Percentiles rank a stretch among this genome's conserved stretches.
Evolutionary conservation across 2,888 invertebrate genomes (phyloP).

Genomic region (Drosophila anomalata): DNA sequence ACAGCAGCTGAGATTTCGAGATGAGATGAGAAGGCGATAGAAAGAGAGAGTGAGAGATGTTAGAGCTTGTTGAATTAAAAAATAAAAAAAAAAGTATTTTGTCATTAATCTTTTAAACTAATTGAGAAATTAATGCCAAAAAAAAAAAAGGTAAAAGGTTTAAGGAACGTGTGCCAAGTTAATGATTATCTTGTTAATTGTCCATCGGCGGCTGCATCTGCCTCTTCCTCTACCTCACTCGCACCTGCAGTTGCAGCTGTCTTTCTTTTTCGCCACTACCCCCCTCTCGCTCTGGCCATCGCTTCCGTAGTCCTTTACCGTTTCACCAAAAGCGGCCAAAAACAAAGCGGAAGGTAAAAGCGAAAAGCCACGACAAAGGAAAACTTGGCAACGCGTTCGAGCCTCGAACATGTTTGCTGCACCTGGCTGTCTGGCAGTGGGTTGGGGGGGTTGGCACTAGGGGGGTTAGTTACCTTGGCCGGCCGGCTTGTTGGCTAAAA

Average conservation of each 20-base stretch:
- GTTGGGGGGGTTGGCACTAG: not conserved
- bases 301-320: slow-evolving; percentile 33
- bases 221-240: not conserved
- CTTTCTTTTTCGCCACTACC: slow-evolving; percentile 34
- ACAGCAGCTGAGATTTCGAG: slow-evolving; percentile 36
- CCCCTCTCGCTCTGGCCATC: slow-evolving; percentile 23
- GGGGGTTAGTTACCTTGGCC: slow-evolving; percentile 55
- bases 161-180: slow-evolving; percentile 5
- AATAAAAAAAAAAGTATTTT: not conserved
- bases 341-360: slow-evolving; percentile 13
- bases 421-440: slow-evolving; percentile 36
- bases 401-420: slow-evolving; percentile 70
- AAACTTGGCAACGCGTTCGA: slow-evolving; percentile 67
- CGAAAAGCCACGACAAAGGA: slow-evolving; percentile 44
- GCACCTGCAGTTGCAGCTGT: slow-evolving; percentile 8
- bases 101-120: not conserved
- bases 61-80: not conserved
- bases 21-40: not conserved
- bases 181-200: slow-evolving; percentile 40
- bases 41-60: not conserved
- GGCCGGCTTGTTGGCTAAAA: slow-evolving; percentile 61
- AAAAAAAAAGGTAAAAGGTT: not conserved
- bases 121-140: slow-evolving; percentile 32
- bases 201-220: slow-evolving; percentile 30
- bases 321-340: slow-evolving; percentile 28